Evolutionary conservation across 1,140 invertebrate genomes (phyloP).

Genomic region (Bilobella aurantiaca): DNA sequence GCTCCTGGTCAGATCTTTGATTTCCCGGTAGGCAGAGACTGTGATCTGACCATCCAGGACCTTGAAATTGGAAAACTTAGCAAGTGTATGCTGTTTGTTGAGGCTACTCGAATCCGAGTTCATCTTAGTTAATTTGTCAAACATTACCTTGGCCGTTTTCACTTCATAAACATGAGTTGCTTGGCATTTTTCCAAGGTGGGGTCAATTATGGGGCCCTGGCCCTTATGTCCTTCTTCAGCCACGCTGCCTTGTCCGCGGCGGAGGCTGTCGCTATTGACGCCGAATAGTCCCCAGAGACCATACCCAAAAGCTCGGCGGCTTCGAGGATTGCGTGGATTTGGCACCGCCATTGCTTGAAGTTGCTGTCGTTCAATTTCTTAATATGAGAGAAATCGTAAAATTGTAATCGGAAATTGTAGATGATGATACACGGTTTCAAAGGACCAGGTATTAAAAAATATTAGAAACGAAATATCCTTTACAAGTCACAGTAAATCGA

Average conservation of each 20-base stretch:
- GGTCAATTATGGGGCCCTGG: conserved; percentile 8
- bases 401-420: neutral
- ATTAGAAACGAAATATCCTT: neutral
- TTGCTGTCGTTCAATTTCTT: conserved; percentile 1
- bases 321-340: neutral
- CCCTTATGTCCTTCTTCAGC: conserved; percentile 8
- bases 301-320: neutral
- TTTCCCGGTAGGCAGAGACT: neutral
- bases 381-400: neutral
- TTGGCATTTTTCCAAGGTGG: conserved; percentile 3
- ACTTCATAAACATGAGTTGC: neutral
- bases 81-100: conserved; percentile 17
- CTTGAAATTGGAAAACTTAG: conserved; percentile 16
- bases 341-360: neutral
- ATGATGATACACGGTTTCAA: neutral
- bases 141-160: conserved; percentile 13
- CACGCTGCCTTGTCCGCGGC: neutral
- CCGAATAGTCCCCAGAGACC: neutral
- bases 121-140: conserved; percentile 9
- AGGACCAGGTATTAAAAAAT: neutral
- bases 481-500: too few species aligned
- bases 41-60: neutral
- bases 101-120: conserved; percentile 11
- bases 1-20: conserved; percentile 11
- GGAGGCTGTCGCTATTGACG: neutral